Base-by-base conservation (phyloP, 2,113 vertebrate species). In the Formicarius rufipectus region DNA sequence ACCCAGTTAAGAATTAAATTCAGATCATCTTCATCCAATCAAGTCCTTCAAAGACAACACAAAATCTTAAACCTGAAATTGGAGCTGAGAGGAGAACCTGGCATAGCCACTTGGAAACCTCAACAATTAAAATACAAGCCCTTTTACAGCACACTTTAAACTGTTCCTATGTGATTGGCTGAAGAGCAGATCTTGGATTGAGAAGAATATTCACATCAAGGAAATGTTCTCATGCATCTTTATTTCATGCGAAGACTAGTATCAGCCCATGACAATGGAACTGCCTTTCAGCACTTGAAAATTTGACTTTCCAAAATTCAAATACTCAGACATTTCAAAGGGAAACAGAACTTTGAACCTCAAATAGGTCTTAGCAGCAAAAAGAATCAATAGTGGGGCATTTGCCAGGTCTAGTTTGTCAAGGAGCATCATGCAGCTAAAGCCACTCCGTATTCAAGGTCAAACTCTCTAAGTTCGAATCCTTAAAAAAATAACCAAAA, bases 311-410 rank as follows among this genome's bases (percentile, higher is more conserved):
- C 75, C 11, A 89, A 76, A 91, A 90, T 67, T 84, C 72, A 74
- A 86, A 90, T 63, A 83, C 72, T 92, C 83, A 94, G 72, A 72
- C 39, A 64, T 88, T 96, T 92, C 85, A 92, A 93, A 94, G 76
- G 67, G 52, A 83, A 78, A 62, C 40, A 60, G 16, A 68, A 53
- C 80, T 90, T 84, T 78, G 95, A 93, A 94, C 82, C 88, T 93
- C 60, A 93, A 93, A 91, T 11, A 90, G 44, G 23, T 56, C 47
- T 84, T 25, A 74, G 88, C 93, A 96, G 91, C 79, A 94, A 79
- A 66, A 93, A 86, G 73, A 50, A 2, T 76, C 73, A 72, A 40
- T 28, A 31, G n/a, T 31, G 53, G 87, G 74, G 89, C 30, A 60
- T 49, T 72, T 78, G 80, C 88, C 86, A 89, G 60, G 44, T 44